These are phyloP conservation scores for Tychaedon coryphoeus DNA, from an alignment of 2,113 vertebrate species.

Conservation along the genomic window DNA sequence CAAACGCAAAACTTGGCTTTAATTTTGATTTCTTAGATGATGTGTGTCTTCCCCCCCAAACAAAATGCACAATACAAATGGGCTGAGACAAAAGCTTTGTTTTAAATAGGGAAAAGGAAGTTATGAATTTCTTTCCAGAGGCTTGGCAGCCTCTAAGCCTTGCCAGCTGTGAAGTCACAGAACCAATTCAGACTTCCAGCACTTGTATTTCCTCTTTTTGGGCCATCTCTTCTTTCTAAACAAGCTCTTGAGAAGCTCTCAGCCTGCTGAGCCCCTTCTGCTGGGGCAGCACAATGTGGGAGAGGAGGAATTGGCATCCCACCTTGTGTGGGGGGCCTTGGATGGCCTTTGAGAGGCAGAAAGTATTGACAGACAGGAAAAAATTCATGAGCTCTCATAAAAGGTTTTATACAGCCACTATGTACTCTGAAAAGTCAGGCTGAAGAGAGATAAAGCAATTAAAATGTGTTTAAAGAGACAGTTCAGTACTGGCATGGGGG, in stretches of 20 bases:
- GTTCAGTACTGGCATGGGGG: background rate
- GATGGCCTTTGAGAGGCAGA: background rate
- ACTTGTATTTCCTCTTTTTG: background rate
- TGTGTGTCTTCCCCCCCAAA: background rate
- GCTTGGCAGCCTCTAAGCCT: background rate
- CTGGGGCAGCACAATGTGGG: background rate
- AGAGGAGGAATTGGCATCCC: background rate
- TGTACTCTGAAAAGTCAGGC: background rate
- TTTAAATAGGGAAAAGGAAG: background rate
- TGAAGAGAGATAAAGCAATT: background rate
- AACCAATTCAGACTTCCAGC: background rate
- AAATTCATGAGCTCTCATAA: background rate
- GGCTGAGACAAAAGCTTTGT: background rate
- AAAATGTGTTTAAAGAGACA: background rate
- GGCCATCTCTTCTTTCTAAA: background rate
- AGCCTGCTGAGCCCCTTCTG: background rate
- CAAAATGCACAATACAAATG: background rate
- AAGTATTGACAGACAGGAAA: background rate
- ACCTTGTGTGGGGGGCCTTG: background rate
- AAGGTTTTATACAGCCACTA: background rate
- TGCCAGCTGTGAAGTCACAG: background rate
- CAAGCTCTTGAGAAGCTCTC: background rate
- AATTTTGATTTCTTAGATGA: background rate
- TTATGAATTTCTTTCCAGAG: background rate
- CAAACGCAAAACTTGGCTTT: background rate